Percentiles rank a stretch among this genome's conserved stretches.
Conservation (phyloP, 2,113 vertebrate species). For the Aspidoscelis tigris region DNA sequence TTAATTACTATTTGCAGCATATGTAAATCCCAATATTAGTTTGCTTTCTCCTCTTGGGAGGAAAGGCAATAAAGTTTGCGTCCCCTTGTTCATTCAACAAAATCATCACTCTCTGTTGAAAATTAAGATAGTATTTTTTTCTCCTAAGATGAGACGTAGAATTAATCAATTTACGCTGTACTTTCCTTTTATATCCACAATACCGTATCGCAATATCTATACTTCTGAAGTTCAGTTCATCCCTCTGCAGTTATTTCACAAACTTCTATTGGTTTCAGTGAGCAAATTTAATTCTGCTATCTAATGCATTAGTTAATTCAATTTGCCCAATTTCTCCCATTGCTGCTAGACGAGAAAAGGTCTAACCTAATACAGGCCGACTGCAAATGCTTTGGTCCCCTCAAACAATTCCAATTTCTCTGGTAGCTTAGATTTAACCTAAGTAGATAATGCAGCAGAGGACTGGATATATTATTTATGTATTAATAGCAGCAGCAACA, state of each 20-base stretch:
- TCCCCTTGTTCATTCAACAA: neutral
- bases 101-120: neutral
- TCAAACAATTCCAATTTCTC: constrained; percentile 3
- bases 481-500: constrained; percentile 29
- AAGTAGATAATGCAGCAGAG: constrained; percentile 50
- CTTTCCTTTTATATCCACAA: too few relatives aligned
- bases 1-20: neutral
- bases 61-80: neutral
- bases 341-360: neutral
- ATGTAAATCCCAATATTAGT: neutral
- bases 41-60: neutral
- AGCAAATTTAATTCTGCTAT: constrained; percentile 3
- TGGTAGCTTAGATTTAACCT: neutral
- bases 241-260: neutral
- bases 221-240: constrained; percentile 1
- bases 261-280: neutral
- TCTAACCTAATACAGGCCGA: neutral
- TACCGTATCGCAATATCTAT: neutral
- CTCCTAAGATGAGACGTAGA: neutral
- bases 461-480: constrained; percentile 51
- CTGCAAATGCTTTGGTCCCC: neutral
- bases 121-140: neutral
- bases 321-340: neutral
- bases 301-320: constrained; percentile 7
- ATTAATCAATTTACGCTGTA: neutral